Evolutionary conservation across 2,113 vertebrate species (phyloP).

Genomic region (Anarhynchus alexandrinus): DNA sequence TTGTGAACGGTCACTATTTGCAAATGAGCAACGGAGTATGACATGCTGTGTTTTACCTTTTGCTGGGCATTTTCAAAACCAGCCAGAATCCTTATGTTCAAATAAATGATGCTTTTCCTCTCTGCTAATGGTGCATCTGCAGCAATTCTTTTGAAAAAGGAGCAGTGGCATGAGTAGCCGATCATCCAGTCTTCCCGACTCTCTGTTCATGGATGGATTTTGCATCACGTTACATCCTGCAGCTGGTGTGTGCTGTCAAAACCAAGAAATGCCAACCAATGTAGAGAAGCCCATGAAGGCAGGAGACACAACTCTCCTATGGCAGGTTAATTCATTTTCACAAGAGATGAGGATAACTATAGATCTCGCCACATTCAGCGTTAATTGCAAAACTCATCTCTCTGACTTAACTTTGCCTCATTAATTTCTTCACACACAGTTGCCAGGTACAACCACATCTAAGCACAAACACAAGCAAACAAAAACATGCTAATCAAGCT

Average conservation of each 20-base stretch:
- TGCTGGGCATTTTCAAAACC: background rate
- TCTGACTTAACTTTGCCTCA: conserved; percentile 64
- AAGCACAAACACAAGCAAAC: conserved; percentile 13
- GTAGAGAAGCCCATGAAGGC: background rate
- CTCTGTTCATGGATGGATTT: background rate
- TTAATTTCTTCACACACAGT: conserved; percentile 53
- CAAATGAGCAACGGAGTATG: background rate
- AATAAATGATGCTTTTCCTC: background rate
- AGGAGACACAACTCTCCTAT: background rate
- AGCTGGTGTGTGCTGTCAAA: conserved; percentile 15
- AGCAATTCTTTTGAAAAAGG: background rate
- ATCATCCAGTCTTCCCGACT: background rate
- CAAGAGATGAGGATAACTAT: conserved; percentile 33
- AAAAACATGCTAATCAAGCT: background rate
- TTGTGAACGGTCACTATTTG: background rate
- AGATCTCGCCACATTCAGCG: conserved; percentile 39
- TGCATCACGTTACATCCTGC: background rate
- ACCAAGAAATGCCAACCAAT: background rate
- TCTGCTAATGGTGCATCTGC: background rate
- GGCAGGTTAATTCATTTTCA: conserved; percentile 34
- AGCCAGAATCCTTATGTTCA: background rate
- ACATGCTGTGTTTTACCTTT: background rate
- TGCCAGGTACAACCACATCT: conserved; percentile 45
- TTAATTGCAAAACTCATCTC: conserved; percentile 62
- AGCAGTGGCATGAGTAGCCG: background rate